Evolutionary conservation across 1,140 invertebrate species (phyloP), one percentile per base, ranked within the genome.

Genomic region (Drosophila burlai): DNA sequence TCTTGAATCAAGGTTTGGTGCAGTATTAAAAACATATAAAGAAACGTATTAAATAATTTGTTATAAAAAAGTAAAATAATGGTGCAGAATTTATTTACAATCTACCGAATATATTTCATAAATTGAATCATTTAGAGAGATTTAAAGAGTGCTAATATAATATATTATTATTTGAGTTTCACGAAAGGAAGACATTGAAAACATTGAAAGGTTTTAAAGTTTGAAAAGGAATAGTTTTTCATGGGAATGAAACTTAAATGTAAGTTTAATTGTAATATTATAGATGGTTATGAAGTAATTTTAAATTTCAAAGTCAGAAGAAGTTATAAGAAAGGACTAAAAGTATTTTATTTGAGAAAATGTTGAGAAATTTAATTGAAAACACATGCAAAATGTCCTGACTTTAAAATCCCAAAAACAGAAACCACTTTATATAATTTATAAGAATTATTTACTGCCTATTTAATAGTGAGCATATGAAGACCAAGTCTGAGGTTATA

Each of bases 401-500:
- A 2, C 52, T 3, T 24, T 24, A 15, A 55, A 55, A 54, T 6
- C 13, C 13, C 8, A 16, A 54, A 24, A 38, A 38, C 34, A 38
- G 8, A 24, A 24, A 38, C 52, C 52, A 24, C 13, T 55, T 38
- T 24, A 0, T 16, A 55, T 21, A 55, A 38, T 52, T 42, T 47
- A 34, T 55, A n/a, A 29, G 1, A 52, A 31, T 36, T 60, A 38
- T 42, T 29, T 63, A 50, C 29, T 36, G 50, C 49, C 40, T 66
- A 50, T 61, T 57, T n/a, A 31, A 46, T 76, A 52, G 68, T 55
- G 59, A 65, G 76, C 69, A 64, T 79, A 61, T 85, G 84, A 89
- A 89, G 81, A 90, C 84, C 84, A 90, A 90, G 83, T 81, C 81
- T 90, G 85, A 89, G 84, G 85, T 80, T 80, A 84, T 90, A 80